Conservation (phyloP, 2,113 vertebrate genomes). For the Corvus moneduloides region DNA sequence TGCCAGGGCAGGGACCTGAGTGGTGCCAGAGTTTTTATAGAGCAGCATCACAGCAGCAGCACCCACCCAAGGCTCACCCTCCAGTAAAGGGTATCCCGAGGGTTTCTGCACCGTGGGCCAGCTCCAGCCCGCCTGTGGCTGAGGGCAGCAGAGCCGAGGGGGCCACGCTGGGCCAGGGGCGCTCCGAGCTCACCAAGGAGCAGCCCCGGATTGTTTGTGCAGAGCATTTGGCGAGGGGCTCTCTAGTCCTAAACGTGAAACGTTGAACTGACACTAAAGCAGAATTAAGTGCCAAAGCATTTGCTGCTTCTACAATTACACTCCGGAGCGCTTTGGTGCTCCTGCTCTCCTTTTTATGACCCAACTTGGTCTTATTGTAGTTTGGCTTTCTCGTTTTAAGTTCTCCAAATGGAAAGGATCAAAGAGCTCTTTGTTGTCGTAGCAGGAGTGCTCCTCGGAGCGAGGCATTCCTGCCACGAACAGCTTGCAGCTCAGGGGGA, state of each 20-base stretch:
- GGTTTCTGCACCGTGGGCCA: rapidly evolving
- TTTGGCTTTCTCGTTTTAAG: conserved; percentile 57
- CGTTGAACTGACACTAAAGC: conserved; percentile 46
- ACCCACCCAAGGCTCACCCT: neutral
- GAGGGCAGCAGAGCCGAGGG: neutral
- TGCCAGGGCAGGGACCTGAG: neutral
- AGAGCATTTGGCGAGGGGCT: conserved; percentile 57
- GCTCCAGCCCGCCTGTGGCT: rapidly evolving
- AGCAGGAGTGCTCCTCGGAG: neutral
- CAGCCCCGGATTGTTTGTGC: conserved; percentile 27
- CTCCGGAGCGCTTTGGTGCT: conserved; percentile 22
- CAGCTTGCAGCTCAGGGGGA: conserved; percentile 39
- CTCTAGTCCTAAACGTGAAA: conserved; percentile 13
- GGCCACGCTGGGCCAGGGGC: neutral
- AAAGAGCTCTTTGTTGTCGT: conserved; percentile 62
- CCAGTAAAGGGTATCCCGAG: too few species aligned
- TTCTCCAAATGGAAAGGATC: conserved; percentile 66
- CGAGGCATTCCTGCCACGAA: conserved; percentile 3
- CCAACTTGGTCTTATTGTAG: conserved; percentile 60
- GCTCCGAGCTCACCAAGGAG: neutral
- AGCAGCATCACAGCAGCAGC: neutral
- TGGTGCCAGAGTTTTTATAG: rapidly evolving
- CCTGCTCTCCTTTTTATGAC: conserved; percentile 56
- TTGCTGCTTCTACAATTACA: conserved; percentile 69
- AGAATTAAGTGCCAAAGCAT: conserved; percentile 67